Evolutionary conservation across 2,113 vertebrate genomes (phyloP), one percentile per base, ranked within the genome.

Genomic region (Turdus rufiventris): DNA sequence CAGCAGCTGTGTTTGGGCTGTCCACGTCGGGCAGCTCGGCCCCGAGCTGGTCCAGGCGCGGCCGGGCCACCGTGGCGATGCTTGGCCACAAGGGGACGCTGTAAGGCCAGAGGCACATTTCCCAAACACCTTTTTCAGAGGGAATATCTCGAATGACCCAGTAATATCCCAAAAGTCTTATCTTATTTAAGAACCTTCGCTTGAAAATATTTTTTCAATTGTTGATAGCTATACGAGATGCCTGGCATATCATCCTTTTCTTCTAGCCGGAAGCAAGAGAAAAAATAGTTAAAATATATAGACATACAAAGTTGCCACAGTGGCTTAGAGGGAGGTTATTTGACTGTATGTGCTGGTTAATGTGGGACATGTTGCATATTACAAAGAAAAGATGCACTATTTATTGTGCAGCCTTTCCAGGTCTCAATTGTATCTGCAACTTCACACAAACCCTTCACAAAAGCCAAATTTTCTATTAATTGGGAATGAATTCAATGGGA

Each of bases 21-120:
- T 89, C 56, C 80, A 6, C 5, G 28, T 6, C 16, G 53, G 67
- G 53, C 65, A 62, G 87, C 60, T 58, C 13, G 40, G 54, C 73
- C 33, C 0, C 4, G 54, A 0, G 47, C 54, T 2, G 47, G 23
- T 54, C 24, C 10, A 2, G 28, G 15, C 6, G n/a, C 23, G 8
- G n/a, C 56, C 31, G 31, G 18, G 19, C 72, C 51, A n/a, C n/a
- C 58, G 6, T 5, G 25, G n/a, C 19, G 1, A 7, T 2, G 16
- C 68, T 58, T 42, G 51, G n/a, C 60, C 96, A 67, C 93, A 60
- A 47, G 65, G 73, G 40, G 36, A 31, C n/a, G 56, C 75, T 80
- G 43, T 17, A 42, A 40, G 63, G 65, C 10, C 23, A 36, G 40
- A 67, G 38, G 34, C 31, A 10, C 8, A 5, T 50, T 23, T 24